phyloP scores from a whole-genome alignment of 2,888 invertebrate genomes.

The Dynastes hyllus region DNA sequence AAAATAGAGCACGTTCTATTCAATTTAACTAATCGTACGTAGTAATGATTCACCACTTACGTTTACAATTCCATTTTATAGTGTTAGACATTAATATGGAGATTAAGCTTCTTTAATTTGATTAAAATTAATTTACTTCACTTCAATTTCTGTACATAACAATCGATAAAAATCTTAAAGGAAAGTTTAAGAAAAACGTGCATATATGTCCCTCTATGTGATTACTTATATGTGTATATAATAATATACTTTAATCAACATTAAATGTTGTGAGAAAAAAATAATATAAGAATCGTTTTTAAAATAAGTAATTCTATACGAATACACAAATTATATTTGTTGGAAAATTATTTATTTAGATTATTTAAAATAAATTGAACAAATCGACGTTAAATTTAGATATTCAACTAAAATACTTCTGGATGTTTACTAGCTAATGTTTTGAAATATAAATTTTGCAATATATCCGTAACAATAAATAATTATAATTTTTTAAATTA shows the following conservation, averaged over 20 bases:
- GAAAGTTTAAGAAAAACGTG: conserved; percentile 4
- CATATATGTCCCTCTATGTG: conserved; percentile 26
- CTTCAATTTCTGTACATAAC: no score
- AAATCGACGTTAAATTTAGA: conserved; percentile 10
- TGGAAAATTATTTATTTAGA: conserved; percentile 48
- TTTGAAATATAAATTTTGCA: conserved; percentile 2
- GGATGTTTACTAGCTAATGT: not conserved
- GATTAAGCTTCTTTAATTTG: no score
- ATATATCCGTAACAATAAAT: conserved; percentile 4
- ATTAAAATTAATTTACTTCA: no score
- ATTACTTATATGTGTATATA: conserved; percentile 29
- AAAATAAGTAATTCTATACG: conserved; percentile 36
- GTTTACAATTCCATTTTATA: no score
- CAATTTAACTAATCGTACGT: no score
- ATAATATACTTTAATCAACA: conserved; percentile 27
- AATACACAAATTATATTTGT: conserved; percentile 39
- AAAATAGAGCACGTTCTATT: no score
- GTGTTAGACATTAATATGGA: no score
- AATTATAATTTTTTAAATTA: conserved; percentile 42
- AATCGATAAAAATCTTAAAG: not conserved
- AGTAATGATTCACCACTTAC: no score
- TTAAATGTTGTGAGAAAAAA: conserved; percentile 34
- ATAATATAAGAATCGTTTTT: conserved; percentile 25
- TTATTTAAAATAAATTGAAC: not conserved
- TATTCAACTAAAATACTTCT: not conserved